Base-by-base conservation (phyloP, 2,113 vertebrate species). In the Anas platyrhynchos region DNA sequence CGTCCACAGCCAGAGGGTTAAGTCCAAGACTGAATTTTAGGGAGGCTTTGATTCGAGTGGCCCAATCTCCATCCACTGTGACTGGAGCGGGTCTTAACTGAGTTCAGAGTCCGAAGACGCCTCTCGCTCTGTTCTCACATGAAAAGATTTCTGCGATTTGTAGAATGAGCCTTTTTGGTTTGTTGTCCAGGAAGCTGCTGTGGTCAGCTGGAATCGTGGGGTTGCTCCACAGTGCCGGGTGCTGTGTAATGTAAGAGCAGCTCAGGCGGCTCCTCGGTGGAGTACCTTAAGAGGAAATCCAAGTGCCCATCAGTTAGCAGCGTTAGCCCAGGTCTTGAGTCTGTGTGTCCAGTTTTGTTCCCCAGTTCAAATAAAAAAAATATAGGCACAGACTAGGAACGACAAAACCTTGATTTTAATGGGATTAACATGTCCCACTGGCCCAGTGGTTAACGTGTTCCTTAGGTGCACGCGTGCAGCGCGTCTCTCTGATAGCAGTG, bases 401-500 rank as follows among this genome's bases (percentile, higher is more conserved):
- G 66, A 22, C 46, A 69, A 26, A 50, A 27, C 4, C 17, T 58
- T 71, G 36, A 13, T 17, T 72, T 46, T 6, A 25, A 15, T 13
- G 10, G 23, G 6, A 23, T 78, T 10, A 43, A 18, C 7, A 7
- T 69, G 21, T 85, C 50, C 10, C 16, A 2, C n/a, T n/a, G n/a
- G 26, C 34, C 71, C 26, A 16, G 7, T 8, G 27, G 32, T 74
- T 67, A 18, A 23, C 4, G 34, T 48, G 17, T 58, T 79, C 31
- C 8, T n/a, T 48, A 16, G 26, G 43, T 2, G 2, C 26, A 13
- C 0, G 27, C 46, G 14, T 71, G 31, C 72, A 54, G 0, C 0
- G 0, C 46, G 20, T 54, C 63, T 83, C 50, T 81, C 50, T 77
- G 65, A 16, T 68, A 78, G 25, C 80, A 66, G 46, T 8, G 26